Evolutionary conservation across 1,140 invertebrate genomes (phyloP).

Genomic region (Platyscapa corneri): DNA sequence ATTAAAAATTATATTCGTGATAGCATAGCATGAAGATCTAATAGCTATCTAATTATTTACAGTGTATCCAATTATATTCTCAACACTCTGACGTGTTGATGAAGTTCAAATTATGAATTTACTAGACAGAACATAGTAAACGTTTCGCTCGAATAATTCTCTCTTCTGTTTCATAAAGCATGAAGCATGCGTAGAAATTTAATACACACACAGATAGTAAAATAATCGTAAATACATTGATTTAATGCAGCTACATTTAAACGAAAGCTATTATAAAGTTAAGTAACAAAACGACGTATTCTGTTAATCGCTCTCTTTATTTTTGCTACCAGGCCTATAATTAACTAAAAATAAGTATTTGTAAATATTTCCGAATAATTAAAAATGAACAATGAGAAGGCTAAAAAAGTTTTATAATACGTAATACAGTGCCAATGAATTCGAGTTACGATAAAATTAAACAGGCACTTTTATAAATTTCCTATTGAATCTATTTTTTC

Average conservation of each 20-base stretch:
- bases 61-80: slow-evolving; percentile 9
- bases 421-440: not conserved
- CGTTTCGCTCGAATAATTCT: slow-evolving; percentile 16
- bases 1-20: not conserved
- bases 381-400: not conserved
- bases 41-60: slow-evolving; percentile 14
- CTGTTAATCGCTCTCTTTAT: not conserved
- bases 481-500: too few species aligned
- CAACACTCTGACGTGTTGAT: slow-evolving; percentile 10
- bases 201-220: slow-evolving; percentile 1
- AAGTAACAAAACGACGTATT: not conserved
- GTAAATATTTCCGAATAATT: not conserved
- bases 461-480: not conserved
- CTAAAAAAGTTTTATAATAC: not conserved
- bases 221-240: slow-evolving; percentile 22
- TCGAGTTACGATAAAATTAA: not conserved
- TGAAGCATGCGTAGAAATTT: not conserved
- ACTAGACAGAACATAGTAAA: not conserved
- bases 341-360: not conserved
- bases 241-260: not conserved
- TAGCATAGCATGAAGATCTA: not conserved
- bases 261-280: not conserved
- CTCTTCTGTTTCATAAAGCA: not conserved
- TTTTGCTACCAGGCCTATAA: not conserved
- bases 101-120: slow-evolving; percentile 3